Evolutionary conservation across 1,140 invertebrate genomes (phyloP).

Genomic region (Arctopsyche grandis): DNA sequence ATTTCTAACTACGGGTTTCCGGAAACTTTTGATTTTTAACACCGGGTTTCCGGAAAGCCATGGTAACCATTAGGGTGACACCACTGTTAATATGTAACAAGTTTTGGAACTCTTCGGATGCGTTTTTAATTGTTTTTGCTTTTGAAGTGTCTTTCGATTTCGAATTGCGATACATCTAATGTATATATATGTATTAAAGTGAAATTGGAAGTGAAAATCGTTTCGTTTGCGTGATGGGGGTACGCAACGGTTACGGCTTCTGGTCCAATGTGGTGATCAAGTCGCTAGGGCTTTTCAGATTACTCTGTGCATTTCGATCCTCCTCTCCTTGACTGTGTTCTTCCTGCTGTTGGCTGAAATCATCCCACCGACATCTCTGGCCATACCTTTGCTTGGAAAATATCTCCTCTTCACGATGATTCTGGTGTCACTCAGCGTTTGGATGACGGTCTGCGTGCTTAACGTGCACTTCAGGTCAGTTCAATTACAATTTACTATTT

Average conservation of each 20-base stretch:
- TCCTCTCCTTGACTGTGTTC: conserved; percentile 98
- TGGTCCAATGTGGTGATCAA: conserved; percentile 38
- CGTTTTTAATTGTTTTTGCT: no score
- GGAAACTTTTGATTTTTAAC: no score
- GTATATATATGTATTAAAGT: no score
- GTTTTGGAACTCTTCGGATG: no score
- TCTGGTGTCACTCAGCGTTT: conserved; percentile 94
- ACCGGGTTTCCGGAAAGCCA: no score
- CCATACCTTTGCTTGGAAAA: conserved; percentile 96
- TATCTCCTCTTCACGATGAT: conserved; percentile 98
- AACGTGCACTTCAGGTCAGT: conserved; percentile 97
- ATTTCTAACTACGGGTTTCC: no score
- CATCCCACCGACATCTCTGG: conserved; percentile 96
- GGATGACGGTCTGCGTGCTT: conserved; percentile 95
- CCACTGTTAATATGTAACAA: no score
- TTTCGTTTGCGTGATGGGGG: neutral
- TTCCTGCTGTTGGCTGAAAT: conserved; percentile 97
- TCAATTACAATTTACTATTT: neutral
- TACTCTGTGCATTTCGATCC: conserved; percentile 96
- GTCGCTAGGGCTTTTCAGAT: conserved; percentile 66
- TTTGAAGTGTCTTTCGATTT: no score
- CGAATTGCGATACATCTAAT: no score
- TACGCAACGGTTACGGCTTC: conserved; percentile 28
- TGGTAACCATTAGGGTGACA: no score
- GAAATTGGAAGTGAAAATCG: neutral